Conservation (phyloP, 2,797 vertebrate genomes). For the Siniperca scherzeri region DNA sequence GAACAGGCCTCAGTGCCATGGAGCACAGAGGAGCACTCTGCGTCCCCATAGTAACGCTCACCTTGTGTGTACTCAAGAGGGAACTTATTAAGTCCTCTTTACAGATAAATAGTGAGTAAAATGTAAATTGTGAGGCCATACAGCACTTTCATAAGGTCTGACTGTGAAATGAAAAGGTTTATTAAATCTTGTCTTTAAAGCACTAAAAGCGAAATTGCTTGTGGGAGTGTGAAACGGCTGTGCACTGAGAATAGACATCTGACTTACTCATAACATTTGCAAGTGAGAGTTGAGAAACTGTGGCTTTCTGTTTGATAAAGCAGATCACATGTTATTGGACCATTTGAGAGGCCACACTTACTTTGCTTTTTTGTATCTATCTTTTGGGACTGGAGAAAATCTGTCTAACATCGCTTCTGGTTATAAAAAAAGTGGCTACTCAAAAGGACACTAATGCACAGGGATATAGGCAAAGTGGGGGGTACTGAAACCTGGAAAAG, state of each 20-base stretch:
- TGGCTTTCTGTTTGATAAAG: slow-evolving; percentile 60
- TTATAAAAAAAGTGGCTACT: slow-evolving; percentile 54
- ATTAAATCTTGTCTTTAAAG: slow-evolving; percentile 64
- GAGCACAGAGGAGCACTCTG: slow-evolving; percentile 68
- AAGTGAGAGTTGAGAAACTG: slow-evolving; percentile 57
- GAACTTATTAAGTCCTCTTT: slow-evolving; percentile 78
- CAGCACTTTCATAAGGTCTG: slow-evolving; percentile 65
- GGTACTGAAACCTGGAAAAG: slow-evolving; percentile 72
- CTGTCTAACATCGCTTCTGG: slow-evolving; percentile 42
- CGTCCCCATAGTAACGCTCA: slow-evolving; percentile 82
- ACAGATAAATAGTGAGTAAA: slow-evolving; percentile 78
- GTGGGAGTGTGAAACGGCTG: slow-evolving; percentile 66
- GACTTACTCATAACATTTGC: slow-evolving; percentile 55
- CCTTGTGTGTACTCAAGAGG: slow-evolving; percentile 73
- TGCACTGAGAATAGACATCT: slow-evolving; percentile 40
- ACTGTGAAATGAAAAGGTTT: slow-evolving; percentile 69
- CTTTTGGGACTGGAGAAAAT: slow-evolving; percentile 42
- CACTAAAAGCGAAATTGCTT: slow-evolving; percentile 64
- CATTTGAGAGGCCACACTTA: slow-evolving; percentile 28
- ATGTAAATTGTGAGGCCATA: slow-evolving; percentile 70
- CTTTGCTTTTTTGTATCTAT: slow-evolving; percentile 49
- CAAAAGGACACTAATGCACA: slow-evolving; percentile 65
- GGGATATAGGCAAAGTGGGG: slow-evolving; percentile 61
- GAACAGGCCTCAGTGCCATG: slow-evolving; percentile 66
- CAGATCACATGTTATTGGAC: slow-evolving; percentile 50